phyloP scores from a whole-genome alignment of 2,797 vertebrate species.

The Cynodonichthys magdalenae region DNA sequence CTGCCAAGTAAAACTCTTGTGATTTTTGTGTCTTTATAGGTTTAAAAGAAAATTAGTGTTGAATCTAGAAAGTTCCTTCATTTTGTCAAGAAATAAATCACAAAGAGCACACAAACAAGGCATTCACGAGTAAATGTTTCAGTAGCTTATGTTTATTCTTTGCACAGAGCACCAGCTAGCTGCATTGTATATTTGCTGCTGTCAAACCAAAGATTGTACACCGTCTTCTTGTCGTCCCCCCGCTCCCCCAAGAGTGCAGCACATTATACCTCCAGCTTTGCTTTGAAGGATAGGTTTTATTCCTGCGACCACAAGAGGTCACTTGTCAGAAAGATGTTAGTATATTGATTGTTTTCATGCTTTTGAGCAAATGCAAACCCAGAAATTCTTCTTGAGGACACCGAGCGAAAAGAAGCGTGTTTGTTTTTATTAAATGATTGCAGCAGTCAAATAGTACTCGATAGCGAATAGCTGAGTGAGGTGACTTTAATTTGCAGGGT shows the following conservation, averaged over 20 bases:
- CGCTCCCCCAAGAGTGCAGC: neutral
- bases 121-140: no score
- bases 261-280: neutral
- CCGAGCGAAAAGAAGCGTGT: neutral
- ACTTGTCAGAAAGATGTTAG: neutral
- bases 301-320: neutral
- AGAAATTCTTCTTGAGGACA: constrained; percentile 6
- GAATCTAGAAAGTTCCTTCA: no score
- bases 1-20: no score
- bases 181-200: neutral
- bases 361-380: neutral
- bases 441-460: constrained; percentile 16
- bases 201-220: neutral
- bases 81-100: no score
- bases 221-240: neutral
- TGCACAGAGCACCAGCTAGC: neutral
- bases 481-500: constrained; percentile 52
- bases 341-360: constrained; percentile 6
- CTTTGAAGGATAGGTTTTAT: neutral
- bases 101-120: no score
- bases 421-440: constrained; percentile 27
- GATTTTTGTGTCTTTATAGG: no score
- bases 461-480: constrained; percentile 27
- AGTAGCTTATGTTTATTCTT: no score
- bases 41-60: no score